Conservation (phyloP, 2,888 invertebrate species). For the Scaptomyza parva region DNA sequence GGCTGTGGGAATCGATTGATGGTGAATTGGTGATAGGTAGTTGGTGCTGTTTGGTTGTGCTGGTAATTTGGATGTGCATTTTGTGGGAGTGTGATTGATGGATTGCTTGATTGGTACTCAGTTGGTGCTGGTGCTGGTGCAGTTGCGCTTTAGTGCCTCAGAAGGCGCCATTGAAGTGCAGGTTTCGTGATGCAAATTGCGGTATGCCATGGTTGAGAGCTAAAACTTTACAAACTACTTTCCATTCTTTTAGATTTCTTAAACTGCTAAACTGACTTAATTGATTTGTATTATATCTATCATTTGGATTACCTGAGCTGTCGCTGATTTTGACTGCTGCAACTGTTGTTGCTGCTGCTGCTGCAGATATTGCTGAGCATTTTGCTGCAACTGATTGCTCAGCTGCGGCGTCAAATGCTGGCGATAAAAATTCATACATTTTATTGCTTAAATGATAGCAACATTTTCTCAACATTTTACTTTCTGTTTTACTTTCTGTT, state of each 20-base stretch:
- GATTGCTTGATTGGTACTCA: slow-evolving; percentile 50
- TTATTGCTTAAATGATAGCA: too few species aligned
- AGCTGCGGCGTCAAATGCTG: slow-evolving; percentile 81
- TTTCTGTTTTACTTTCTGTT: too few species aligned
- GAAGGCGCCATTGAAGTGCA: slow-evolving; percentile 80
- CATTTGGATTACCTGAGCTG: slow-evolving; percentile 73
- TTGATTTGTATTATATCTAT: slow-evolving; percentile 52
- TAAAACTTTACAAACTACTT: slow-evolving; percentile 92
- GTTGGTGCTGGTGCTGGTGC: too few species aligned
- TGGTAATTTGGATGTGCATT: slow-evolving; percentile 59
- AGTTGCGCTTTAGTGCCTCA: slow-evolving; percentile 61
- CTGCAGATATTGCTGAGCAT: slow-evolving; percentile 84
- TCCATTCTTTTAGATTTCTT: slow-evolving; percentile 89
- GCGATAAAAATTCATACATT: slow-evolving; percentile 77
- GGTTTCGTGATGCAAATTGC: slow-evolving; percentile 83
- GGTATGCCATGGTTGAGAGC: slow-evolving; percentile 91
- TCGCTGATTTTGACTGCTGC: slow-evolving; percentile 48
- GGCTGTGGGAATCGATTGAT: slow-evolving; percentile 24
- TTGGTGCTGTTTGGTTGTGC: slow-evolving; percentile 8
- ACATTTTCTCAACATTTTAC: too few species aligned
- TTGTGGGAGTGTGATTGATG: slow-evolving; percentile 31
- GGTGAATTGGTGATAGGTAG: slow-evolving; percentile 21
- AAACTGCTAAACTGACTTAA: slow-evolving; percentile 73
- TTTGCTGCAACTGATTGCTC: slow-evolving; percentile 82
- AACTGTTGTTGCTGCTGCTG: slow-evolving; percentile 63